Evolutionary conservation across 2,113 vertebrate species (phyloP), one percentile per base, ranked within the genome.

Genomic region (Thymallus thymallus): DNA sequence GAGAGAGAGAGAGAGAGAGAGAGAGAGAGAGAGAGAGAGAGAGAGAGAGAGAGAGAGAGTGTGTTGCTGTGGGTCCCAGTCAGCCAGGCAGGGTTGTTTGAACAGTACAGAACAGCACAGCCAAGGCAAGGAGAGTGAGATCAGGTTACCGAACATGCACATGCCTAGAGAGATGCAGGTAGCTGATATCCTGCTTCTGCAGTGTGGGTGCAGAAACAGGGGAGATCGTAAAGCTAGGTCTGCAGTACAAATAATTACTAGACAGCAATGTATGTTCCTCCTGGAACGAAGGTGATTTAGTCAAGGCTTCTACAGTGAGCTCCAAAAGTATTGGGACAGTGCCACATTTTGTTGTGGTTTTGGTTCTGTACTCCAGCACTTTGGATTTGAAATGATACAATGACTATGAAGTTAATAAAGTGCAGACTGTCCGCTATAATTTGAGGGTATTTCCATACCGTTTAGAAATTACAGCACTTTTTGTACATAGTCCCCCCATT

Each of bases 141-240:
- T 93, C 91, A 88, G 84, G 89, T 93, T 93, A 93, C 91, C 90
- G 82, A 89, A 88, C 86, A 90, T 89, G 83, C 86, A 90, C 91
- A 93, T 90, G 90, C 90, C 85, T 85, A 82, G 81, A 86, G 87
- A 90, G 87, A 90, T 88, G 85, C 35, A 41, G 35, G 81, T 65
- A 84, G 76, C 82, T 41, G 84, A 90, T 88, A 85, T 85, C 84
- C 79, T 55, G 35, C 35, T 41, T 63, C 80, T 76, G 66, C 84
- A 71, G 71, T 84, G 48, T 76, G 79, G 66, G 61, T 69, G 62
- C 24, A 41, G 9, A 35, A 73, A 76, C 73, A 72, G 68, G 41
- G 23, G 55, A 67, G 68, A 71, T 82, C 74, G 51, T 55, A 55
- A 18, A 55, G 5, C 20, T 61, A 18, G 5, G 60, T 61, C 9